Conservation (phyloP, 2,888 invertebrate genomes). For the Lamproptera curius region DNA sequence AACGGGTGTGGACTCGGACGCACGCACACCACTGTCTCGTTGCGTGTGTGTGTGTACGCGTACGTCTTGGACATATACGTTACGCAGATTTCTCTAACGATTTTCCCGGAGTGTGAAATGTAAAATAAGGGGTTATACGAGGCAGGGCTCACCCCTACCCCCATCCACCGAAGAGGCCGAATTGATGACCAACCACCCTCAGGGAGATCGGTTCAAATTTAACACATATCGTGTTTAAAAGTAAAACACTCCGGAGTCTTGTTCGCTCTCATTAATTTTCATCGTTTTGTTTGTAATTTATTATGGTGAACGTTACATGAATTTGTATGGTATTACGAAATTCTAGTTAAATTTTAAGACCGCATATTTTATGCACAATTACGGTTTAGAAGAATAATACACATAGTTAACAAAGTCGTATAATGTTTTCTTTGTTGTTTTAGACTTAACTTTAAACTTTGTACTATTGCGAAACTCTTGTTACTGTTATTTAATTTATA, state of each 20-base stretch:
- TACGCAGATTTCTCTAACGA: conserved; percentile 79
- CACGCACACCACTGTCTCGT: conserved; percentile 25
- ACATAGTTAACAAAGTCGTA: too few relatives aligned
- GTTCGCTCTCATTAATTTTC: conserved; percentile 64
- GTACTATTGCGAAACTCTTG: too few relatives aligned
- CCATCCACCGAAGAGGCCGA: conserved; percentile 53
- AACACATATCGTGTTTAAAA: conserved; percentile 74
- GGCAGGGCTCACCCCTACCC: conserved; percentile 51
- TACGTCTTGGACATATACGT: conserved; percentile 73
- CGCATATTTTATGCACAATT: too few relatives aligned
- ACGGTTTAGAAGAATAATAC: too few relatives aligned
- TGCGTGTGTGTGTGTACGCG: conserved; percentile 59
- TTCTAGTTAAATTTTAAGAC: too few relatives aligned
- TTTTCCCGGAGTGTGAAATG: conserved; percentile 79
- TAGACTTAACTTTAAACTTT: too few relatives aligned
- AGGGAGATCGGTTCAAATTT: conserved; percentile 74
- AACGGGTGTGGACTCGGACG: conserved; percentile 51
- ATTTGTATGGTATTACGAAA: too few relatives aligned
- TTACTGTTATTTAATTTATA: too few relatives aligned
- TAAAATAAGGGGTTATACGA: conserved; percentile 77
- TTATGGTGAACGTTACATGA: conserved; percentile 19
- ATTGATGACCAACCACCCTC: conserved; percentile 71
- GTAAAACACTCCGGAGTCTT: conserved; percentile 64
- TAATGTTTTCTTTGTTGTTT: too few relatives aligned
- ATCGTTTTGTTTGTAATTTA: conserved; percentile 30